Evolutionary conservation across 2,797 vertebrate species (phyloP), one percentile per base, ranked within the genome.

Genomic region (Ara ararauna): DNA sequence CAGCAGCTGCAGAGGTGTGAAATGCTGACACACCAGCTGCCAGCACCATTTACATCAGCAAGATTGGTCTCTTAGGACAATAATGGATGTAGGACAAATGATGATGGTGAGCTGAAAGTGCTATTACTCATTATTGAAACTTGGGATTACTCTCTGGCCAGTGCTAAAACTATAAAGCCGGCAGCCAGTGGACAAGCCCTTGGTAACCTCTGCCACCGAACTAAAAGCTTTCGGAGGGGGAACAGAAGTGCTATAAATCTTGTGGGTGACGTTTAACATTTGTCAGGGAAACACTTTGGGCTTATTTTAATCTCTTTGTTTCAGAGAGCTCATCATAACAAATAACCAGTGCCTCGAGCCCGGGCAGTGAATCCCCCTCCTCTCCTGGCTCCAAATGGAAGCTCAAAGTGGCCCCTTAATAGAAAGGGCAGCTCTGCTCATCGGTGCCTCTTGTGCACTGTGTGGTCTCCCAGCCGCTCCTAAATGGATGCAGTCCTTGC

Each of bases 81-180:
- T 97, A 98, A 97, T 97, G 97, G 97, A 96, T 97, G 95, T 95
- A 91, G 97, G 97, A 98, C 97, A 98, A 98, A 98, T 98, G 98
- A 98, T 92, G 96, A 98, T 97, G 96, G 97, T 95, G 94, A 98
- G 97, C 94, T 96, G 96, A 97, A 98, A 97, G 97, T 98, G 96
- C 93, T 94, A 97, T 97, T 94, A 97, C 87, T 98, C 98, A 97
- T 97, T 96, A 96, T 87, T 66, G 91, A 96, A 97, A 96, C 96
- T 96, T 93, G 78, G 93, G 80, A 96, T 97, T 90, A 87, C 84
- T 97, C 97, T 97, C 96, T 92, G 94, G 89, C 90, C 94, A 74
- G 95, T 40, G 78, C 90, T 97, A 94, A 97, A 97, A 96, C 88
- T 73, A 91, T 92, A 94, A 93, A 93, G 85, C 68, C 64, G 4